Conservation (phyloP, 2,888 invertebrate species). For the Hyalella azteca region DNA sequence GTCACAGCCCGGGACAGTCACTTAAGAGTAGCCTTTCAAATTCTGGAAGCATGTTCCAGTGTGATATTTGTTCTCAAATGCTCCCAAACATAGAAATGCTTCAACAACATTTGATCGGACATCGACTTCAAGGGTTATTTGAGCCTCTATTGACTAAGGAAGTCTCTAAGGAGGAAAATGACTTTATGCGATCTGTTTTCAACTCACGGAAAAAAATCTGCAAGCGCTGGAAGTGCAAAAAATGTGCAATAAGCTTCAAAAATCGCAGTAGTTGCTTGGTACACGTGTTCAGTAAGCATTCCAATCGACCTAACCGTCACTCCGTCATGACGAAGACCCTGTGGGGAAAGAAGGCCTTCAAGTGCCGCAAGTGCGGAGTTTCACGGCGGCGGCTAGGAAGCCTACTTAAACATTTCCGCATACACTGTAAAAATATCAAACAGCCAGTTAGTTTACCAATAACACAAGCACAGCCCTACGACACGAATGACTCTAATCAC, state of each 20-base stretch:
- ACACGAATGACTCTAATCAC: conserved; percentile 61
- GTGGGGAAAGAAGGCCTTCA: conserved; percentile 58
- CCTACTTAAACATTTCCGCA: conserved; percentile 65
- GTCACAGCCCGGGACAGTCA: conserved; percentile 45
- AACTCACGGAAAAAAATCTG: conserved; percentile 42
- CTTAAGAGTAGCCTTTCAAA: conserved; percentile 59
- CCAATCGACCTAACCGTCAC: conserved; percentile 51
- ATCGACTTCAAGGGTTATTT: conserved; percentile 65
- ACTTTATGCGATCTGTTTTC: conserved; percentile 8
- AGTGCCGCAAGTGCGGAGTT: conserved; percentile 62
- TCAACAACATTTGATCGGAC: conserved; percentile 71
- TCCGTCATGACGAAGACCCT: conserved; percentile 46
- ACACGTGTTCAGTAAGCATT: conserved; percentile 62
- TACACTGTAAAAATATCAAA: conserved; percentile 55
- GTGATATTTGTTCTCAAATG: conserved; percentile 70
- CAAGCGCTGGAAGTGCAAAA: conserved; percentile 61
- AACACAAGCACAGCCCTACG: conserved; percentile 62
- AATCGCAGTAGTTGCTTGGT: conserved; percentile 61
- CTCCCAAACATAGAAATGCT: conserved; percentile 69
- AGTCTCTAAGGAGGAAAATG: conserved; percentile 14
- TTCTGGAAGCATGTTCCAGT: conserved; percentile 65
- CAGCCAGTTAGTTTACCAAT: conserved; percentile 61
- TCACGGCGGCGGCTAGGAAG: conserved; percentile 61
- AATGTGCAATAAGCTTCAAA: conserved; percentile 62
- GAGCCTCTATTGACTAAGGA: conserved; percentile 56